Base-by-base conservation (phyloP, 2,888 invertebrate genomes). In the Ophioninae sp. region DNA sequence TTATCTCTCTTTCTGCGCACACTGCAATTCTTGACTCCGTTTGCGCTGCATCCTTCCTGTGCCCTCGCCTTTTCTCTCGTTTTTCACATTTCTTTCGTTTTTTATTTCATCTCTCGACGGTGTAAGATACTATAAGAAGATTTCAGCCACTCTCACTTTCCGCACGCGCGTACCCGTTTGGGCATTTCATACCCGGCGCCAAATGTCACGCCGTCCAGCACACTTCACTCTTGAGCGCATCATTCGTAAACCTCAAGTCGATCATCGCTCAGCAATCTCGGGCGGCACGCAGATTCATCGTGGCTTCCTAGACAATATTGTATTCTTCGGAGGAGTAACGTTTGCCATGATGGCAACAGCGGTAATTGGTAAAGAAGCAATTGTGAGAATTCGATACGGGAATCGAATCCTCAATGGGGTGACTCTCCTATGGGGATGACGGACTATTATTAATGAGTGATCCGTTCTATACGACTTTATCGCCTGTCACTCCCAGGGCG, bases 131-230 rank as follows among this genome's bases (percentile, higher is more conserved):
- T 23, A 39, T 61, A 44, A 50, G 61, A 10, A 67, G 50, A 39
- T 74, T 73, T 61, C 39, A 77, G 77, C 76, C 39, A 80, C 78
- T 78, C 81, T 83, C 83, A 61, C 65, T 81, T 64, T 77, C 44
- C 44, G 44, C 44, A 13, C 69, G 59, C 8, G 67, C 57, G 62
- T 68, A 44, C 17, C 20, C 41, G 74, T 59, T 77, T 23, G 30
- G 67, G 68, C 62, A 39, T 37, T 79, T 77, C 73, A 73, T 83
- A 56, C 68, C 69, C 57, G 83, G 80, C 83, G 83, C 80, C 76
- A 80, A 80, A 76, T 76, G 83, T 83, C 82, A 79, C 79, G 77
- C 21, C 67, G 30, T 39, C 41, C 56, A 1, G 41, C 41, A 41
- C 39, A 67, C 67, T 76, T 76, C 57, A 70, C 59, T 21, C 17